phyloP scores from a whole-genome alignment of 2,113 vertebrate genomes.

The Gobiocypris rarus region DNA sequence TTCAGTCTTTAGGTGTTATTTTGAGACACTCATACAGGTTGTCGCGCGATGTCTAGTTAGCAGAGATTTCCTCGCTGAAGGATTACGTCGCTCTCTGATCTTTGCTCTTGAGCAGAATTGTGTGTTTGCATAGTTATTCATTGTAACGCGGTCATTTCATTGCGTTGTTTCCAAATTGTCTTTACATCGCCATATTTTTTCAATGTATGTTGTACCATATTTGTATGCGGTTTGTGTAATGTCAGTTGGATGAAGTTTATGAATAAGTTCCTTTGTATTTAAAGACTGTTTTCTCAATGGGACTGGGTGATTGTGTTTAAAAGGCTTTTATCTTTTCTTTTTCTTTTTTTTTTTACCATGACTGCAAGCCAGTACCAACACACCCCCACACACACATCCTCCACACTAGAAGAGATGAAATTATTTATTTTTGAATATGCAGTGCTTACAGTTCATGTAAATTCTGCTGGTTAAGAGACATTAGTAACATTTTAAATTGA shows the following conservation, averaged over 20 bases:
- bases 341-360: background rate
- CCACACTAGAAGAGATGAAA: background rate
- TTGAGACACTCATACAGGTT: slow-evolving; percentile 37
- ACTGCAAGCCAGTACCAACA: slow-evolving; percentile 32
- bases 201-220: background rate
- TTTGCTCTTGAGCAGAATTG: background rate
- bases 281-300: background rate
- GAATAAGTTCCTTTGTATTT: background rate
- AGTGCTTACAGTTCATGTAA: background rate
- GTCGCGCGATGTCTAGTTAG: background rate
- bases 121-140: background rate
- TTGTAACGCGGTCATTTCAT: background rate
- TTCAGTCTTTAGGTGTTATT: background rate
- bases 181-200: background rate
- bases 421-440: background rate
- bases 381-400: slow-evolving; percentile 37
- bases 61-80: background rate
- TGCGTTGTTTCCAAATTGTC: background rate
- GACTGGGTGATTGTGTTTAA: background rate
- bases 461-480: background rate
- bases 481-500: background rate
- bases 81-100: background rate
- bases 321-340: too few relatives aligned
- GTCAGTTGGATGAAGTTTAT: background rate
- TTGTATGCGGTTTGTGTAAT: background rate